A percentile compares a stretch with the other conserved stretches of the same genome.
phyloP scores from a whole-genome alignment of 2,888 invertebrate genomes.

The Pollenia amentaria region DNA sequence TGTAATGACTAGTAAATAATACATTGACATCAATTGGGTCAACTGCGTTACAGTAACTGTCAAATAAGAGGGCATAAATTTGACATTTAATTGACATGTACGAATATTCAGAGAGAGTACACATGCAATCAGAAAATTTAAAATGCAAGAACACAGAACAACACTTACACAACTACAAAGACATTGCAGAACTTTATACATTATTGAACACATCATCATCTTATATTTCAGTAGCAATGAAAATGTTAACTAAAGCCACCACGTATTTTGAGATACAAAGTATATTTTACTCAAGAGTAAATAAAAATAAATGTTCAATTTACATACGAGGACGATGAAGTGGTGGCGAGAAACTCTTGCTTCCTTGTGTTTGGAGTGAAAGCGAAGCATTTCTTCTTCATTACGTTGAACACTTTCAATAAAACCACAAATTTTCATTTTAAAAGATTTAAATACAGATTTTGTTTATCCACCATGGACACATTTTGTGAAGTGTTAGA shows the following conservation, averaged over 20 bases:
- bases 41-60: conserved; percentile 55
- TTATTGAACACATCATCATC: conserved; percentile 38
- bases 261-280: conserved; percentile 53
- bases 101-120: conserved; percentile 14
- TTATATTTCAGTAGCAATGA: conserved; percentile 33
- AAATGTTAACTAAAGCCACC: conserved; percentile 48
- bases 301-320: conserved; percentile 72
- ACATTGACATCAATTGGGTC: conserved; percentile 66
- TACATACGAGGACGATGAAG: conserved; percentile 26
- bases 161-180: not conserved
- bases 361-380: not conserved
- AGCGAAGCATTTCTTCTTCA: not conserved
- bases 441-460: conserved; percentile 65
- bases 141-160: conserved; percentile 3
- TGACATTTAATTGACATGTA: conserved; percentile 65
- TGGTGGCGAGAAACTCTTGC: not conserved
- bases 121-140: not conserved
- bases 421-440: conserved; percentile 71
- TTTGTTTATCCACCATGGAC: conserved; percentile 45
- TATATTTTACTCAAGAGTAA: conserved; percentile 40
- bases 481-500: conserved; percentile 45
- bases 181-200: conserved; percentile 12
- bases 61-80: conserved; percentile 60
- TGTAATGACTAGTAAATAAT: conserved; percentile 56
- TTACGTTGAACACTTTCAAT: conserved; percentile 35